phyloP scores from a whole-genome alignment of 2,888 invertebrate genomes.

The Tiliacea citrago region DNA sequence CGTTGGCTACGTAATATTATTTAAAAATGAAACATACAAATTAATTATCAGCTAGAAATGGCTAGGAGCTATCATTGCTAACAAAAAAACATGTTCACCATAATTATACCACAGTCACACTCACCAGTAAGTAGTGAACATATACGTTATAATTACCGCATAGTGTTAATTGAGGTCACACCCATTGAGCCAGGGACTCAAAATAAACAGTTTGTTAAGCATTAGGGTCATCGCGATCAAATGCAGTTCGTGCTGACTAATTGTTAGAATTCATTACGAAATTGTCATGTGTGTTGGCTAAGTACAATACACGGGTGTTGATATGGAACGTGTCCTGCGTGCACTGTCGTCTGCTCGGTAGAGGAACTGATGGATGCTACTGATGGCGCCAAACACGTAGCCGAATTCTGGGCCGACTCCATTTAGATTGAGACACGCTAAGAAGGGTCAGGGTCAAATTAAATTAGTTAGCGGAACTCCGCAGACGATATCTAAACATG shows the following conservation, averaged over 20 bases:
- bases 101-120: slow-evolving; percentile 7
- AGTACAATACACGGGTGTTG: not conserved
- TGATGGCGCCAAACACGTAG: no score
- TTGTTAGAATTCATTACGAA: slow-evolving; percentile 57
- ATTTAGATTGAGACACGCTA: no score
- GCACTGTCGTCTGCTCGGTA: no score
- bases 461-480: no score
- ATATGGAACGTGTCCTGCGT: no score
- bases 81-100: not conserved
- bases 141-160: slow-evolving; percentile 58
- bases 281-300: slow-evolving; percentile 16
- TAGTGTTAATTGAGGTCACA: slow-evolving; percentile 74
- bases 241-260: slow-evolving; percentile 44
- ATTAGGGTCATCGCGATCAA: slow-evolving; percentile 67
- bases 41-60: not conserved
- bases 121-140: slow-evolving; percentile 38
- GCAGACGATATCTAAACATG: no score
- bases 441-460: no score
- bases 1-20: not conserved
- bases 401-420: no score
- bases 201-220: slow-evolving; percentile 73
- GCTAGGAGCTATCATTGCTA: not conserved
- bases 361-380: no score
- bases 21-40: not conserved
- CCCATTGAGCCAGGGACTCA: slow-evolving; percentile 69